phyloP scores from a whole-genome alignment of 2,888 invertebrate species.

The Lepidochrysops patricia region DNA sequence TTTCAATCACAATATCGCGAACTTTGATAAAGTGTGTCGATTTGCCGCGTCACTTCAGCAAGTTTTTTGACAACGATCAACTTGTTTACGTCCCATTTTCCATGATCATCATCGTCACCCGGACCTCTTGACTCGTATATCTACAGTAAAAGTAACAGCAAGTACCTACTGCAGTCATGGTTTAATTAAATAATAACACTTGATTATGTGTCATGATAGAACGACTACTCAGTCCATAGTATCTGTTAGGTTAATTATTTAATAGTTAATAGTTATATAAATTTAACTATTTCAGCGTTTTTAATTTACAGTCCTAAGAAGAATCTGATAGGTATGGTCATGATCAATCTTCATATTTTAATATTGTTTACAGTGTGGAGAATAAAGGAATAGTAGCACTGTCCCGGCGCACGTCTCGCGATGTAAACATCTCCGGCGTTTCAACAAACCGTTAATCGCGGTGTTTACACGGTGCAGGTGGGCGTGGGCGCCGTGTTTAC shows the following conservation, averaged over 20 bases:
- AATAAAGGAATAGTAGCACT: background rate
- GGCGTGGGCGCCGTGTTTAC: background rate
- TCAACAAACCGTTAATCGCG: background rate
- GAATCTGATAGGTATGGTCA: background rate
- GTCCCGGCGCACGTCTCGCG: background rate
- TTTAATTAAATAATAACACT: too few relatives aligned
- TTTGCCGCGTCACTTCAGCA: background rate
- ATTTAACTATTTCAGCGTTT: too few relatives aligned
- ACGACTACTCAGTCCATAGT: too few relatives aligned
- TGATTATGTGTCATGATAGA: too few relatives aligned
- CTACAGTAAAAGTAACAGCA: too few relatives aligned
- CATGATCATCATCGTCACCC: background rate
- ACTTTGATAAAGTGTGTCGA: background rate
- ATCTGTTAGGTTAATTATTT: too few relatives aligned
- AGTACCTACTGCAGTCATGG: too few relatives aligned
- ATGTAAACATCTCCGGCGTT: background rate
- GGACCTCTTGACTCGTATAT: too few relatives aligned
- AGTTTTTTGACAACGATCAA: background rate
- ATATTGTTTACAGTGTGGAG: background rate
- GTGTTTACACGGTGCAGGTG: too few relatives aligned
- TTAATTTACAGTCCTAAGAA: too few relatives aligned
- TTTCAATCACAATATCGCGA: background rate
- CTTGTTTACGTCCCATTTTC: background rate
- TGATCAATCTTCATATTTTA: background rate
- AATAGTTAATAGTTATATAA: too few relatives aligned